Conservation (phyloP, 2,797 vertebrate species). For the Gastrophryne carolinensis region DNA sequence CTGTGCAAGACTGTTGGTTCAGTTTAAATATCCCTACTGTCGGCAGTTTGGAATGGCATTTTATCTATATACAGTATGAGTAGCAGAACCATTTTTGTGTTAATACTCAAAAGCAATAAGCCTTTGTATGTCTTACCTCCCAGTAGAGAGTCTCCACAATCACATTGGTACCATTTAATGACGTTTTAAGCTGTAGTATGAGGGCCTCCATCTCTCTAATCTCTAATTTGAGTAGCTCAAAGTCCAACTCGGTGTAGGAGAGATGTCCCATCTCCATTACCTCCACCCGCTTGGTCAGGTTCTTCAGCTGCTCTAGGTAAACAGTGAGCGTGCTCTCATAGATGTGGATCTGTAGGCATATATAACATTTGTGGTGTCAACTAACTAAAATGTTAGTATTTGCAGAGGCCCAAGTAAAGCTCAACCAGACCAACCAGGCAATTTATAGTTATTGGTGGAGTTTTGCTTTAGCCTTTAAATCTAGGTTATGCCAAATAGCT, state of each 20-base stretch:
- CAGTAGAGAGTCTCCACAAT: slow-evolving; percentile 20
- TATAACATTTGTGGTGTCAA: neutral
- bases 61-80: no score
- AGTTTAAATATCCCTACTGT: no score
- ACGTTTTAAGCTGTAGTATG: slow-evolving; percentile 61
- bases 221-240: slow-evolving; percentile 67
- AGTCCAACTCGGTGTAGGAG: slow-evolving; percentile 70
- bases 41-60: no score
- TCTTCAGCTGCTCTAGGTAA: slow-evolving; percentile 4
- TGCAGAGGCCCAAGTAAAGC: no score
- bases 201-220: slow-evolving; percentile 63
- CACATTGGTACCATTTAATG: slow-evolving; percentile 4
- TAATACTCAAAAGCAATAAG: no score
- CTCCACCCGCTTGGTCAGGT: slow-evolving; percentile 31
- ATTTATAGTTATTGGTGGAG: no score
- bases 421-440: no score
- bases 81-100: no score
- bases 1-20: no score
- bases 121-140: slow-evolving; percentile 9
- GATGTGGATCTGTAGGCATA: slow-evolving; percentile 5
- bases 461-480: no score
- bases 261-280: neutral
- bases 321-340: slow-evolving; percentile 3
- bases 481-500: no score
- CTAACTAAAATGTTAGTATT: no score